A percentile compares a stretch with the other conserved stretches of the same genome.
These are phyloP conservation scores for Thunnus albacares DNA, from an alignment of 2,797 vertebrate species.

Conservation along the genomic window DNA sequence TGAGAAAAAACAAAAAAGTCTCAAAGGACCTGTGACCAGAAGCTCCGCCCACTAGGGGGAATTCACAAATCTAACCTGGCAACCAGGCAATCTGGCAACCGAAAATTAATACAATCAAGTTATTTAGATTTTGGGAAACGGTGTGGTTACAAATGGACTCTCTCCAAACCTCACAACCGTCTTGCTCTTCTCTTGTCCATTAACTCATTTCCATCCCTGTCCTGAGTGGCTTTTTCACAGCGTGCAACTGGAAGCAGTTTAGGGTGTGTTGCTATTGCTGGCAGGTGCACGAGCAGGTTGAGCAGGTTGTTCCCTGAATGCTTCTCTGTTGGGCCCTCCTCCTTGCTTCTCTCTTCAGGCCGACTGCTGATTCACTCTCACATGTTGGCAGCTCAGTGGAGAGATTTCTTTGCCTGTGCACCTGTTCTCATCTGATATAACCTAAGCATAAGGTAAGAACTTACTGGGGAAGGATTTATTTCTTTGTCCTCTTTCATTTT, in stretches of 20 bases:
- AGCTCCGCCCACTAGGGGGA: conserved; percentile 68
- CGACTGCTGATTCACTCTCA: conserved; percentile 77
- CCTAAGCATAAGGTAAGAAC: conserved; percentile 74
- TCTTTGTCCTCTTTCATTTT: conserved; percentile 29
- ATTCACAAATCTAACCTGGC: conserved; percentile 58
- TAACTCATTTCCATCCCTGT: conserved; percentile 14
- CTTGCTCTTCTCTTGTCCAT: background rate
- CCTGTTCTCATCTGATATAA: conserved; percentile 75
- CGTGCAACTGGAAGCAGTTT: conserved; percentile 38
- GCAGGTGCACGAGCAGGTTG: conserved; percentile 84
- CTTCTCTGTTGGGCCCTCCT: conserved; percentile 61
- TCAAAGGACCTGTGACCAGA: conserved; percentile 63
- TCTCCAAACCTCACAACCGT: background rate
- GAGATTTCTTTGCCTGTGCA: conserved; percentile 75
- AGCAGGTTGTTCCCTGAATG: conserved; percentile 80
- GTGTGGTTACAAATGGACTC: background rate
- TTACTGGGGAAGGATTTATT: conserved; percentile 41
- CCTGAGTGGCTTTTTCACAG: conserved; percentile 45
- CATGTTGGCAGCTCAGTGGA: conserved; percentile 66
- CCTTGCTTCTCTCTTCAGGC: conserved; percentile 49
- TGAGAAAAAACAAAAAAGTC: conserved; percentile 28
- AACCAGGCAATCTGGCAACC: conserved; percentile 46
- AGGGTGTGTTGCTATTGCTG: conserved; percentile 73
- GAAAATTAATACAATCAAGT: conserved; percentile 22
- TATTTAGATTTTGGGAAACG: conserved; percentile 28